Evolutionary conservation across 2,888 invertebrate genomes (phyloP), one percentile per base, ranked within the genome.

Genomic region (Andrena haemorrhoa): DNA sequence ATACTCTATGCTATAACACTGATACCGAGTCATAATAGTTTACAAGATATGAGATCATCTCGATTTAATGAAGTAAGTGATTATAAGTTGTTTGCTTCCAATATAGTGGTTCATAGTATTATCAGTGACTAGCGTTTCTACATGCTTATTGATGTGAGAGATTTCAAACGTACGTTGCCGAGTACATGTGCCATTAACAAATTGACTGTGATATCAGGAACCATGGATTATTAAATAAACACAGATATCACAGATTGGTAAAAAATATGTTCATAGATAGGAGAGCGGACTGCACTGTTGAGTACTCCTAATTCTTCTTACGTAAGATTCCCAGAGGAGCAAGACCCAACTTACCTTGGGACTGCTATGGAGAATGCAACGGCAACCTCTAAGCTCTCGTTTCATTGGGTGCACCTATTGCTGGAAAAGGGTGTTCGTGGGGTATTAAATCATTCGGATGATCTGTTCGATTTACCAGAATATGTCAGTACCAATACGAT

Each of bases 351-450:
- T 79, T 95, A 97, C 87, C 94, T 98, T 85, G 98, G 98, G 0
- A 96, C 97, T 72, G 98, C 98, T 1, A 97, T 98, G 96, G 97
- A 98, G 94, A 96, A 96, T 83, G 95, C 95, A 16, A 95, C 96
- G 72, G 95, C 95, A 91, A 90, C 96, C 2, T 98, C 98, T 0
- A 96, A 96, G 91, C 94, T 98, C n/a, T 94, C 97, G 31, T 98
- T 99, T 93, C 95, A 96, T 81, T 99, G 99, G 99, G 98, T 98
- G 1, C 96, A 96, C 84, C 97, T 97, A 2, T 94, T 99, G 75
- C 96, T 99, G 94, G 94, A 95, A 77, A 98, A 98, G 94, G 98
- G 98, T 0, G 94, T 96, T 20, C 95, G 96, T 51, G 96, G 97
- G 6, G 95, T 96, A 90, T 93, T 98, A 51, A 95, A 95, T 86